Evolutionary conservation across 2,113 vertebrate species (phyloP).

Genomic region (Gila orcuttii): DNA sequence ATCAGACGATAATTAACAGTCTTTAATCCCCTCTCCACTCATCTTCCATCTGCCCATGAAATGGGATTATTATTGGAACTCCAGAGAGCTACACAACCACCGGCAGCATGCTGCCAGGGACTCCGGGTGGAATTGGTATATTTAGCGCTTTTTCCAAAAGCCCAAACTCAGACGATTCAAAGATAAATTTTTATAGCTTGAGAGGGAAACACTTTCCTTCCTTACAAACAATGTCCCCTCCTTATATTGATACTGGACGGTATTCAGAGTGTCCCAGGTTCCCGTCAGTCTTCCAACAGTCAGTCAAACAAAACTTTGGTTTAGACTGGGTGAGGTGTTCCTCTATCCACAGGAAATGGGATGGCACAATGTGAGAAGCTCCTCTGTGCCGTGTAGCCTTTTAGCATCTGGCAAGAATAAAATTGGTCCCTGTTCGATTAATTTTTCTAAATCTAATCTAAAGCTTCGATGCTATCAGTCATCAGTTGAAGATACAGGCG

Average conservation of each 20-base stretch:
- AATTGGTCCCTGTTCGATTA: neutral
- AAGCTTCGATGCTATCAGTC: too few species aligned
- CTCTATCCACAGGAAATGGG: conserved; percentile 1
- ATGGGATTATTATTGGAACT: conserved; percentile 54
- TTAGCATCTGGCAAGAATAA: neutral
- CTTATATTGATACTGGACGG: neutral
- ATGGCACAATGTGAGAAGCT: conserved; percentile 3
- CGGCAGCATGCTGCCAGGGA: conserved; percentile 6
- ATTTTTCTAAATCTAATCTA: too few species aligned
- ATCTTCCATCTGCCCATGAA: conserved; percentile 58
- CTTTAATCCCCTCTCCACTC: conserved; percentile 47
- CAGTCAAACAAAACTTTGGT: neutral
- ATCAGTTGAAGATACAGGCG: too few species aligned
- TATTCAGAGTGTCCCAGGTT: neutral
- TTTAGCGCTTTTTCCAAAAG: neutral
- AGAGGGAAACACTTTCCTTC: neutral
- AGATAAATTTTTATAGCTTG: neutral
- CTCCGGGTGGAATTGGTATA: neutral
- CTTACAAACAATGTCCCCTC: neutral
- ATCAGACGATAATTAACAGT: conserved; percentile 39
- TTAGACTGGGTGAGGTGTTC: neutral
- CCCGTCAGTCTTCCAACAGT: neutral
- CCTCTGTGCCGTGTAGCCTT: neutral
- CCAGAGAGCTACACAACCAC: neutral
- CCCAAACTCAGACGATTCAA: neutral